A percentile compares a stretch with the other conserved stretches of the same genome.
Conservation (phyloP, 2,888 invertebrate species). For the Sarcophaga rosellei region DNA sequence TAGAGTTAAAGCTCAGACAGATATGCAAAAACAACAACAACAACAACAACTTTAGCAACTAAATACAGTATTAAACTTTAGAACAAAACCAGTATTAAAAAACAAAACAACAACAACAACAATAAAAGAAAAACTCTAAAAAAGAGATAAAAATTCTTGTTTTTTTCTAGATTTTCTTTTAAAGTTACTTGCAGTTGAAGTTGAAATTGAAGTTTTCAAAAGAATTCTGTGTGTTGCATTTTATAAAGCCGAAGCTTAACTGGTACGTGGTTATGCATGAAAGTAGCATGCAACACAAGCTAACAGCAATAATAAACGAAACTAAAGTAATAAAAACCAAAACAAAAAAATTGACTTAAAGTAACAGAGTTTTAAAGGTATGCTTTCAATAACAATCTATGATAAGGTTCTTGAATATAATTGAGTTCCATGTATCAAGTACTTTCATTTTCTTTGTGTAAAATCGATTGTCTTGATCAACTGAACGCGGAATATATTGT, state of each 20-base stretch:
- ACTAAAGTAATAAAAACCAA: slow-evolving; percentile 10
- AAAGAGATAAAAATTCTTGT: slow-evolving; percentile 16
- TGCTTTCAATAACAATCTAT: not conserved
- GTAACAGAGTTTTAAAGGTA: not conserved
- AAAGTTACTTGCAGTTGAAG: slow-evolving; percentile 22
- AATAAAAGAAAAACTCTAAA: not conserved
- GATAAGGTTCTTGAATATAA: not conserved
- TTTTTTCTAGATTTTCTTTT: slow-evolving; percentile 5
- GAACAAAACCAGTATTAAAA: slow-evolving; percentile 47
- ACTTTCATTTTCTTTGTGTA: too few relatives aligned
- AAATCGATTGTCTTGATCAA: too few relatives aligned
- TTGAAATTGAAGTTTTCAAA: slow-evolving; percentile 27
- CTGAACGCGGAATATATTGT: too few relatives aligned
- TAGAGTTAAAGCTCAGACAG: slow-evolving; percentile 45
- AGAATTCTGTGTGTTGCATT: slow-evolving; percentile 24
- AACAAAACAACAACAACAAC: slow-evolving; percentile 12
- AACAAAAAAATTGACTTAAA: not conserved
- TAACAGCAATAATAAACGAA: slow-evolving; percentile 2
- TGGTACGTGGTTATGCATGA: slow-evolving; percentile 47
- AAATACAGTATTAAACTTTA: slow-evolving; percentile 44
- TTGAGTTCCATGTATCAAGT: too few relatives aligned
- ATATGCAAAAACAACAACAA: slow-evolving; percentile 21
- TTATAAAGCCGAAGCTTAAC: slow-evolving; percentile 11
- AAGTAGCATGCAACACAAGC: slow-evolving; percentile 19
- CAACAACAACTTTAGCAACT: slow-evolving; percentile 32